A percentile compares a stretch with the other conserved stretches of the same genome.
Conservation (phyloP, 2,797 vertebrate genomes). For the Neosalanx taihuensis region DNA sequence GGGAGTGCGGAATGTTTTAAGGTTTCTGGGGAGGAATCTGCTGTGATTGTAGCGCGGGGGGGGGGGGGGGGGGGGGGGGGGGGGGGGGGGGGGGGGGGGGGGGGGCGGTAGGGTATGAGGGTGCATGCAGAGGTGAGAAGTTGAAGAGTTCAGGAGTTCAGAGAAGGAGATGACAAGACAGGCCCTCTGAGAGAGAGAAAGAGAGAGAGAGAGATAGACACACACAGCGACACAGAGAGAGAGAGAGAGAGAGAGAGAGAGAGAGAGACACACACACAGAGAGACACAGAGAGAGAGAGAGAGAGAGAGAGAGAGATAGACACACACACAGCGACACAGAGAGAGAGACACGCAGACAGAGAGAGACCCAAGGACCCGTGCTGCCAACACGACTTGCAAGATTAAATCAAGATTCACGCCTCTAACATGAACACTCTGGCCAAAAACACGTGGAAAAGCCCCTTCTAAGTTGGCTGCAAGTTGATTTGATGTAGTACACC, state of each 20-base stretch:
- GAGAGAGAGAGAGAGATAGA: slow-evolving; percentile 1
- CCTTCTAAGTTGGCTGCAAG: no score
- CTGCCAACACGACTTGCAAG: no score
- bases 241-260: not conserved
- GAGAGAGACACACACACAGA: no score
- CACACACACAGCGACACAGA: no score
- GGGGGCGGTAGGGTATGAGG: slow-evolving; percentile 39
- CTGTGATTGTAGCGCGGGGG: slow-evolving; percentile 43
- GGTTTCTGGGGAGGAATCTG: slow-evolving; percentile 30
- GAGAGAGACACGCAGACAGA: not conserved
- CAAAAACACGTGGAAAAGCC: slow-evolving; percentile 17
- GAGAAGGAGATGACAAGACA: slow-evolving; percentile 4
- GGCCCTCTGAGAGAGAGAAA: not conserved
- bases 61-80: slow-evolving; percentile 42
- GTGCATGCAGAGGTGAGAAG: slow-evolving; percentile 60
- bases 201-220: no score
- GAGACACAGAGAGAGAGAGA: not conserved
- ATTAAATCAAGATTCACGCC: no score
- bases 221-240: not conserved
- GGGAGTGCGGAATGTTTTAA: no score
- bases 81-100: slow-evolving; percentile 37
- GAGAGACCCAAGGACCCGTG: not conserved
- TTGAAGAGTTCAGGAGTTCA: slow-evolving; percentile 72
- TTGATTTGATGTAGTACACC: no score
- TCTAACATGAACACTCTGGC: no score